phyloP scores from a whole-genome alignment of 2,797 vertebrate genomes.

The Pyrocephalus nanus region DNA sequence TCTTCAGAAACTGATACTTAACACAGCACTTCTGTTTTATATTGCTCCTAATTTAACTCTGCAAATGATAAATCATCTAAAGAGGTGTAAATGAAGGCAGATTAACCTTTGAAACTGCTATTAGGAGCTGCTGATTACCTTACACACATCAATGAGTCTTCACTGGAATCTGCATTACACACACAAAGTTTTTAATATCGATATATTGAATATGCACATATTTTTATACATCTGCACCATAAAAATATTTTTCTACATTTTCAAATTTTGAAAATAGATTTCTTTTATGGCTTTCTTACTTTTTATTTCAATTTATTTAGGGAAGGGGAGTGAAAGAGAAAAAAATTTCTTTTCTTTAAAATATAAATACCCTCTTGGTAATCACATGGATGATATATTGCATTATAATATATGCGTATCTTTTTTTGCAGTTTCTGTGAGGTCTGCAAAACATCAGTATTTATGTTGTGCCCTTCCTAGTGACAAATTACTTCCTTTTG shows the following conservation, averaged over 20 bases:
- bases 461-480: neutral
- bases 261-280: neutral
- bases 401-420: neutral
- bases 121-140: constrained; percentile 54
- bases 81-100: constrained; percentile 61
- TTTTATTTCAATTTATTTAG: neutral
- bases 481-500: constrained; percentile 30
- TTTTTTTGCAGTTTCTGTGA: neutral
- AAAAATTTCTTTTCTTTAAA: neutral
- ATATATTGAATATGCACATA: neutral
- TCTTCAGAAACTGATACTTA: neutral
- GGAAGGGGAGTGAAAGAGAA: neutral
- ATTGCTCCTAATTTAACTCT: constrained; percentile 40
- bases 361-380: neutral
- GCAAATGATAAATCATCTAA: constrained; percentile 46
- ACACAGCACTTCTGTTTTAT: neutral
- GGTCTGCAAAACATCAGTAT: neutral
- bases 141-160: constrained; percentile 44
- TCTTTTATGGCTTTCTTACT: neutral
- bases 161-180: neutral
- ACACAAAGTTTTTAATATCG: neutral
- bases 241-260: neutral
- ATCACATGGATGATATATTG: neutral
- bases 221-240: neutral
- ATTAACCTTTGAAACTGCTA: constrained; percentile 59